Conservation (phyloP, 1,140 invertebrate species). For the Sarcophaga bullata region DNA sequence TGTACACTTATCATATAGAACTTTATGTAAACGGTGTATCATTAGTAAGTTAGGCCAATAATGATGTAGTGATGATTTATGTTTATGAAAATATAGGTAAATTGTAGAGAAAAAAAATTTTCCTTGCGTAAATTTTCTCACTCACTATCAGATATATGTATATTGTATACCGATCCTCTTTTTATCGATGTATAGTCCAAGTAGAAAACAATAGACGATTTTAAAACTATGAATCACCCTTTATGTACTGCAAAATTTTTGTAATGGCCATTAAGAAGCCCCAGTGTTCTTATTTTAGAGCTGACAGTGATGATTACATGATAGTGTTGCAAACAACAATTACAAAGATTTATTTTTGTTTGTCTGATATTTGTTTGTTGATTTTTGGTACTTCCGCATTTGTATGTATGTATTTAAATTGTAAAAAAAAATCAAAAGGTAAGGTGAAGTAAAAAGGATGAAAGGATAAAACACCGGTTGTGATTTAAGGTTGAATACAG, state of each 20-base stretch:
- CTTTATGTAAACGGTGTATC: background rate
- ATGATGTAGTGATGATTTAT: background rate
- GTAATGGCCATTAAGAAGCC: no score
- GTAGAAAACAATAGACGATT: no score
- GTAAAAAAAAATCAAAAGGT: background rate
- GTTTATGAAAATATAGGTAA: no score
- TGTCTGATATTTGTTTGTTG: constrained; percentile 22
- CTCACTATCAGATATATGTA: no score
- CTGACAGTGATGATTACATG: constrained; percentile 7
- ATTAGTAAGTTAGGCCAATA: no score
- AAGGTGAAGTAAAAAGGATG: background rate
- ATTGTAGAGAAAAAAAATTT: no score
- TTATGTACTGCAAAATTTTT: no score
- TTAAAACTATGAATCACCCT: no score
- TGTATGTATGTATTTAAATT: background rate
- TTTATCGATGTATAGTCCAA: no score
- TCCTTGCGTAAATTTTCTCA: no score
- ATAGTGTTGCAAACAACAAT: constrained; percentile 30
- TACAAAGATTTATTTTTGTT: constrained; percentile 24
- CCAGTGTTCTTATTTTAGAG: no score
- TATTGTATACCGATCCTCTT: no score
- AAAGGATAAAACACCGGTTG: constrained; percentile 12
- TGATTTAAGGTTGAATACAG: background rate
- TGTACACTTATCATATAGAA: background rate
- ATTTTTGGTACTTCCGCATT: background rate